Conservation (phyloP, 2,797 vertebrate species). For the Poecile montanus region DNA sequence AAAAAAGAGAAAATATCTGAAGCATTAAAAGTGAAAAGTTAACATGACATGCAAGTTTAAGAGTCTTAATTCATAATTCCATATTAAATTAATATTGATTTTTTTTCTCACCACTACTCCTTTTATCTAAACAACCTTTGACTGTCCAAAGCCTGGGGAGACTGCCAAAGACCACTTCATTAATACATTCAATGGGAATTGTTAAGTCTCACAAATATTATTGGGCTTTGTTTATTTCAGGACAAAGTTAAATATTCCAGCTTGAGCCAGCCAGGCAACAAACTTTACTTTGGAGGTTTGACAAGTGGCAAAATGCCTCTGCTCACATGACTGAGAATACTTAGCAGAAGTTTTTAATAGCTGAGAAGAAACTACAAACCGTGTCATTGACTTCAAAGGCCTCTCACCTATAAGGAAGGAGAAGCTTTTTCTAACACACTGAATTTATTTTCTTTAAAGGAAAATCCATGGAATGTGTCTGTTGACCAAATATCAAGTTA, state of each 20-base stretch:
- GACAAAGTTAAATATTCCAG: neutral
- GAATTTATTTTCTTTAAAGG: neutral
- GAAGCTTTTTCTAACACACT: neutral
- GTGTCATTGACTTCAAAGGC: neutral
- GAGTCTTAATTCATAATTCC: conserved; percentile 10
- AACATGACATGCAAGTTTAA: neutral
- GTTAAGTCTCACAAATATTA: neutral
- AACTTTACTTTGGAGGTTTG: neutral
- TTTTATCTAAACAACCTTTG: conserved; percentile 8
- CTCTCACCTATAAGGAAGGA: neutral
- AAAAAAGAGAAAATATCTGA: neutral
- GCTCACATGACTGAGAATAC: neutral
- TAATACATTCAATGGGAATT: neutral
- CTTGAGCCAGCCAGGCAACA: neutral
- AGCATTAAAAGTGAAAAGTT: conserved; percentile 4
- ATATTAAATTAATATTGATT: conserved; percentile 7
- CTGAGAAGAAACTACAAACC: neutral
- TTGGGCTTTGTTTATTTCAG: neutral
- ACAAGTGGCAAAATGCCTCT: neutral
- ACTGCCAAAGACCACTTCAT: neutral
- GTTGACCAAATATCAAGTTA: neutral
- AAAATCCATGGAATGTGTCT: conserved; percentile 10
- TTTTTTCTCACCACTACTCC: neutral
- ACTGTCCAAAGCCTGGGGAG: neutral
- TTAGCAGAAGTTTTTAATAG: neutral